Base-by-base conservation (phyloP, 2,888 invertebrate species). In the Patella ulyssiponensis region DNA sequence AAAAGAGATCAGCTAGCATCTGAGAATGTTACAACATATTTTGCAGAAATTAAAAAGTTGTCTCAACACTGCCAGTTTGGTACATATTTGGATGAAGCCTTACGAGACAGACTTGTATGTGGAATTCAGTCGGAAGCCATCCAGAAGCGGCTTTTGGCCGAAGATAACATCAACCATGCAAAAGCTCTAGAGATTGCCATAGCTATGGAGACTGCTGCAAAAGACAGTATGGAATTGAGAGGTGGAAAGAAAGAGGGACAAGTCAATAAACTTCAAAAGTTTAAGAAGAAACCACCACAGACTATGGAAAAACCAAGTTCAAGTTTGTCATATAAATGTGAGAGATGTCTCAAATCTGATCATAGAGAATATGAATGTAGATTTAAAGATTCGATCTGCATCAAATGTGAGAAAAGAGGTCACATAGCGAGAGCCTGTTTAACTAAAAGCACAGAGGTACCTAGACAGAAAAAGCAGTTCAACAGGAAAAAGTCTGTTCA, bases 141-240 rank as follows among this genome's bases (percentile, higher is more conserved):
- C 20, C 64, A 20, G 64, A 64, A 64, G 23, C n/a, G 64, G 17
- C 64, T 64, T 11, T 20, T 64, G 64, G 23, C 20, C 11, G 23
- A 64, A 64, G 64, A 64, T 23, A 64, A 64, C 20, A 20, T 23
- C 11, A 64, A 64, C 23, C 64, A 64, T 64, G 15, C 64, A n/a
- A 64, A 23, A 64, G 64, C 64, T 15, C 23, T 64, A 64, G 64
- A 64, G 23, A 64, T 64, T 20, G n/a, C 64, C 9, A 23, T 64
- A 20, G 64, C 64, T 20, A 64, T 64, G 64, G 64, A 64, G 64
- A 64, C 64, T 12, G 20, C 64, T 64, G 64, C 20, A n/a, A 64
- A 64, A 23, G 9, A 64, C 9, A 64, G n/a, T 3, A 23, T 64
- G 64, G 64, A 64, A 64, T 23, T 64, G 64, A 11, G 64, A 64